These are phyloP conservation scores for Meandrina meandrites DNA, from an alignment of 92 coral and sea anemone species.

Conservation along the genomic window DNA sequence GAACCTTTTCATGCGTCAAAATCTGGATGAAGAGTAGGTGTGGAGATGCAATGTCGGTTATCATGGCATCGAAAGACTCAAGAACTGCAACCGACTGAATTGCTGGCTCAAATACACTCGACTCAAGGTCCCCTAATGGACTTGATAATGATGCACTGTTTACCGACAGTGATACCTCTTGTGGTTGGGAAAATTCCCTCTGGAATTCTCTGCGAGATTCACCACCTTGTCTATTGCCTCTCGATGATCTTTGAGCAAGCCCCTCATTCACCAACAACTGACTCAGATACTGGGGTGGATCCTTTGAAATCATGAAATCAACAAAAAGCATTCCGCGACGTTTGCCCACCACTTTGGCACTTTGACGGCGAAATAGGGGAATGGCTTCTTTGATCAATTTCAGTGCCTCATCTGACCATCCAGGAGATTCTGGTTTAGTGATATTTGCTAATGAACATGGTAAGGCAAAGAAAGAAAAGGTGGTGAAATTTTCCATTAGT, in stretches of 20 bases:
- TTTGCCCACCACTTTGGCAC: constrained; percentile 40
- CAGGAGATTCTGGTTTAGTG: constrained; percentile 45
- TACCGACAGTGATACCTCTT: neutral
- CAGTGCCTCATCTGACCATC: constrained; percentile 70
- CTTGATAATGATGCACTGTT: neutral
- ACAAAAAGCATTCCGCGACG: constrained; percentile 50
- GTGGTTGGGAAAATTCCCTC: neutral
- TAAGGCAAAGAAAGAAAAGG: constrained; percentile 72
- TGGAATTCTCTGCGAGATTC: constrained; percentile 3
- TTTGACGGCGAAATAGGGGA: constrained; percentile 42
- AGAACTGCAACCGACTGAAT: constrained; percentile 23
- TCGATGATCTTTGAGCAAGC: neutral
- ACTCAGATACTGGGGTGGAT: constrained; percentile 30
- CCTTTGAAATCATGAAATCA: constrained; percentile 52
- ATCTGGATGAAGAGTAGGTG: constrained; percentile 69
- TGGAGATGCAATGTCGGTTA: constrained; percentile 67
- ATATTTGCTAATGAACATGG: constrained; percentile 73
- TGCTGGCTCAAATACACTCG: constrained; percentile 48
- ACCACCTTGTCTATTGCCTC: neutral
- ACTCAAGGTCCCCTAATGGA: neutral
- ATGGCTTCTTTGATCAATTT: constrained; percentile 53
- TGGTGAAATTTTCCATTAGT: constrained; percentile 55
- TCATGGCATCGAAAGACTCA: constrained; percentile 60
- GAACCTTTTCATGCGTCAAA: constrained; percentile 35
- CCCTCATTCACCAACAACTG: constrained; percentile 31